phyloP scores from a whole-genome alignment of 2,113 vertebrate species.

The Gavia stellata region DNA sequence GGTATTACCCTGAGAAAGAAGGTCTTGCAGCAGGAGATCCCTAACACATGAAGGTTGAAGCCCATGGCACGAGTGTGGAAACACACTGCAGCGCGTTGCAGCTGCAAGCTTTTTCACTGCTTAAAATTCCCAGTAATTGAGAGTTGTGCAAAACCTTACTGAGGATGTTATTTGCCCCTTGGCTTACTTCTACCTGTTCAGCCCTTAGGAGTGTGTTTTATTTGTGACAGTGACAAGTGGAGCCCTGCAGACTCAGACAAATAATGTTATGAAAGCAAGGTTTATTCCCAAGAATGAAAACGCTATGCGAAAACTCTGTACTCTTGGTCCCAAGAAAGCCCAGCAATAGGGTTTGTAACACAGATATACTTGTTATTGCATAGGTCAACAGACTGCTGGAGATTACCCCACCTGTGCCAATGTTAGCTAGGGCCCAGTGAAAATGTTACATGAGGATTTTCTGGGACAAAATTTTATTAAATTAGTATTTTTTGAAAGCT shows the following conservation, averaged over 20 bases:
- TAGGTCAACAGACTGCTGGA: neutral
- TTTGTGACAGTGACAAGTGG: neutral
- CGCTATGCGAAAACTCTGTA: neutral
- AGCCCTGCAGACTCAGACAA: neutral
- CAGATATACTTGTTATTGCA: neutral
- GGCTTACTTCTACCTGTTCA: neutral
- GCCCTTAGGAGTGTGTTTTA: neutral
- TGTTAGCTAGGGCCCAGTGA: neutral
- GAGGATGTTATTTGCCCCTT: neutral
- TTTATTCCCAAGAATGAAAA: neutral
- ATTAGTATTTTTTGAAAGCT: neutral
- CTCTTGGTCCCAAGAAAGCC: neutral
- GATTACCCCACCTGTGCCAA: neutral
- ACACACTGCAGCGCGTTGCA: neutral
- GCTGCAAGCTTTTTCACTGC: neutral
- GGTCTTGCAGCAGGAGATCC: neutral
- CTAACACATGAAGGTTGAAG: neutral
- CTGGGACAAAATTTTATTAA: neutral
- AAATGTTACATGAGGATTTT: neutral
- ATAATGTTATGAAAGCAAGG: neutral
- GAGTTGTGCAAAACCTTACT: neutral
- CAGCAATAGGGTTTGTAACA: neutral
- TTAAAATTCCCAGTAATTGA: neutral
- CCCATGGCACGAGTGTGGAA: neutral
- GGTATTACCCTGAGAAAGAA: neutral